A percentile compares a stretch with the other conserved stretches of the same genome.
These are phyloP conservation scores for Microctenopoma stevenorrisi DNA, from an alignment of 2,797 vertebrate species.

Conservation along the genomic window DNA sequence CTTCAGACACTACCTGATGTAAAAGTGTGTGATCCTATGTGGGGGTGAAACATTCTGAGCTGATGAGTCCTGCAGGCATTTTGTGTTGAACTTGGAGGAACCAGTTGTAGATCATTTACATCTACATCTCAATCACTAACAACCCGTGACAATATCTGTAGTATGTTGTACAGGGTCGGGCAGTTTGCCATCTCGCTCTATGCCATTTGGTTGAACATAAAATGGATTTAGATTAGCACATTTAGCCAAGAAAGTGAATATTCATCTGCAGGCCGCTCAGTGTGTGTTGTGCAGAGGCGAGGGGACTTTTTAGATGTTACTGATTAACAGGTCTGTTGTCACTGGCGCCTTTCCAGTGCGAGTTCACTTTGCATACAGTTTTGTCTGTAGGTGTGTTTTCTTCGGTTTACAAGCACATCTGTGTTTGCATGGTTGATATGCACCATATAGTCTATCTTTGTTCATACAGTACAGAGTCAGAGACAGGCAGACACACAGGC, in stretches of 20 bases:
- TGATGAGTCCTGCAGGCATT: too few species aligned
- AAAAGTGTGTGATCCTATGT: too few species aligned
- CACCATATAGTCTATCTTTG: constrained; percentile 15
- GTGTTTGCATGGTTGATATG: constrained; percentile 21
- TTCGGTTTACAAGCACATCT: constrained; percentile 36
- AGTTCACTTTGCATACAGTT: constrained; percentile 72
- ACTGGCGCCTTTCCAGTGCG: constrained; percentile 50
- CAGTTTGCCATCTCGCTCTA: too few species aligned
- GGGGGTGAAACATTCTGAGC: too few species aligned
- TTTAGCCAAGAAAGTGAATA: constrained; percentile 7
- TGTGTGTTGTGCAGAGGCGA: background rate
- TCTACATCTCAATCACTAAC: too few species aligned
- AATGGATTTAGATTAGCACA: constrained; percentile 2
- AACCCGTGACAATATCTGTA: too few species aligned
- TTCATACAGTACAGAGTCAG: constrained; percentile 2
- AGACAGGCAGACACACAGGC: background rate
- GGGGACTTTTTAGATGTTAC: constrained; percentile 50
- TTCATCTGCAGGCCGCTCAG: background rate
- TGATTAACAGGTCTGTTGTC: constrained; percentile 67
- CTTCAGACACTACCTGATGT: too few species aligned
- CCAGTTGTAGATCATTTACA: too few species aligned
- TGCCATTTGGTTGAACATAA: background rate
- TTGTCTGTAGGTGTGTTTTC: constrained; percentile 25
- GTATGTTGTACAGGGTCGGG: too few species aligned
- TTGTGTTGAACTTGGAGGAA: too few species aligned